Evolutionary conservation across 2,888 invertebrate genomes (phyloP).

Genomic region (Ennomos fuscantarius): DNA sequence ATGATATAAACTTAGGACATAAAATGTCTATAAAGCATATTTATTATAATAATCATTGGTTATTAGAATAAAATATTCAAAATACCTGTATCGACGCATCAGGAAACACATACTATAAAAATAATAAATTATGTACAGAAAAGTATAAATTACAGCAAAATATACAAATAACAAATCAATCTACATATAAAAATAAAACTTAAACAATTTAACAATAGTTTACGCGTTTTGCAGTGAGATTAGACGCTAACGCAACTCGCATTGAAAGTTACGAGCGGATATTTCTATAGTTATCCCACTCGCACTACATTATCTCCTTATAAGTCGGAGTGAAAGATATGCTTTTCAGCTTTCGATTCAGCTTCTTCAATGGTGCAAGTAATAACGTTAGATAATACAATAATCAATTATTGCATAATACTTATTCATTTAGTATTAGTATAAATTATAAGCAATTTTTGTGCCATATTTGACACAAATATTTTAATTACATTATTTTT

Average conservation of each 20-base stretch:
- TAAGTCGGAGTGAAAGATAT: no score
- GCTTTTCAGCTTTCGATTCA: no score
- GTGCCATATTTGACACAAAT: constrained; percentile 13
- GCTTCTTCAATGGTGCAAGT: no score
- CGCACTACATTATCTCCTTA: no score
- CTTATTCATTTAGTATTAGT: not conserved
- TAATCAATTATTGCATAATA: no score
- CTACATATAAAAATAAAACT: constrained; percentile 5
- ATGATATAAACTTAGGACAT: no score
- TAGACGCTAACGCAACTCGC: constrained; percentile 9
- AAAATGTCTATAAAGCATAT: no score
- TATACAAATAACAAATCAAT: constrained; percentile 18
- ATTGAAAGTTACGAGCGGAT: constrained; percentile 24
- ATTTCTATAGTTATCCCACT: no score
- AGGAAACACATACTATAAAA: not conserved
- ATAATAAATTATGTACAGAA: not conserved
- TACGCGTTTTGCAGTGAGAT: constrained; percentile 11
- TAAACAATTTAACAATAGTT: constrained; percentile 9
- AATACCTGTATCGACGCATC: constrained; percentile 11
- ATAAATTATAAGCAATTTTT: constrained; percentile 14
- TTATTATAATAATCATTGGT: no score
- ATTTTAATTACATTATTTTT: not conserved
- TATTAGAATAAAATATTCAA: constrained; percentile 1
- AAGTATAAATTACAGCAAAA: constrained; percentile 12
- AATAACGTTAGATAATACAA: not conserved